These are phyloP conservation scores for Callospermophilus lateralis DNA, from an alignment of 2,113 vertebrate genomes.

Conservation along the genomic window DNA sequence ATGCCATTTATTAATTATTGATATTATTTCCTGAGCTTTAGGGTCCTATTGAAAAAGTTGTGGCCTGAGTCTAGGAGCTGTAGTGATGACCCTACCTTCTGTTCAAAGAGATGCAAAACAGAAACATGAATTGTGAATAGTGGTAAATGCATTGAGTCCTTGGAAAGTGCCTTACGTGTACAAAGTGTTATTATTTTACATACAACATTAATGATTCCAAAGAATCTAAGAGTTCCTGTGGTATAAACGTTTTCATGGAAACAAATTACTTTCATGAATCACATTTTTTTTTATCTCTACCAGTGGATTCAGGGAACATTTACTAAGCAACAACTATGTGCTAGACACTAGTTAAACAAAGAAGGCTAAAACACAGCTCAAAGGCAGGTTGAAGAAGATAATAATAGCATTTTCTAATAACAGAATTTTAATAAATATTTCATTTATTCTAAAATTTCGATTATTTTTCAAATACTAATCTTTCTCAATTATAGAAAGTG, in stretches of 20 bases:
- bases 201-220: conserved; percentile 32
- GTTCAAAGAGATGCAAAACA: neutral
- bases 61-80: too few species aligned
- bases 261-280: neutral
- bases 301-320: neutral
- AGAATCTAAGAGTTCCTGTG: neutral
- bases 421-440: conserved; percentile 27
- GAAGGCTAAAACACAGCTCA: neutral
- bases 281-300: conserved; percentile 23
- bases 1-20: too few species aligned
- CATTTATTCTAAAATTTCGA: neutral
- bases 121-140: neutral
- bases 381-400: neutral
- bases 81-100: too few species aligned
- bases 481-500: neutral
- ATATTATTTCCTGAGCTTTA: too few species aligned
- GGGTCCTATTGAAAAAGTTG: too few species aligned
- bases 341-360: neutral
- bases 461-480: neutral
- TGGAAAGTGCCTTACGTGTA: neutral
- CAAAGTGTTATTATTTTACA: neutral
- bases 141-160: neutral
- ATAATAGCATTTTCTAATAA: neutral
- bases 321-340: neutral
- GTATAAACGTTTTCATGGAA: neutral